Percentiles rank a stretch among this genome's conserved stretches.
These are phyloP conservation scores for Tenodera sinensis DNA, from an alignment of 2,888 invertebrate species.

Conservation along the genomic window DNA sequence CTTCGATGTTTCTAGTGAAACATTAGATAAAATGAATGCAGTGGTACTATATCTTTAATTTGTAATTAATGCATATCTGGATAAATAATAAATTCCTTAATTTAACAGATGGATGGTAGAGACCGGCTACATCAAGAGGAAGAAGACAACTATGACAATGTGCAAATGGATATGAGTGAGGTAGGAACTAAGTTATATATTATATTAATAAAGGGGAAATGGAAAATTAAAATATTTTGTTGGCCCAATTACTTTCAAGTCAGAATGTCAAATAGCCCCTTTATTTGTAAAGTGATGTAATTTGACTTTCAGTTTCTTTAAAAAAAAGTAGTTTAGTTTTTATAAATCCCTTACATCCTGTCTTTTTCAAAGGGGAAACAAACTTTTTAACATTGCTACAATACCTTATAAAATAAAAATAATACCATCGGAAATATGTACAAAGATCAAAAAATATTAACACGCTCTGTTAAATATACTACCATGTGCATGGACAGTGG, in stretches of 20 bases:
- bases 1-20: no score
- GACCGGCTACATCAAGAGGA: conserved; percentile 14
- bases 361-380: not conserved
- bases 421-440: conserved; percentile 21
- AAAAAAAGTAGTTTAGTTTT: not conserved
- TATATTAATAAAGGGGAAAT: not conserved
- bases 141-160: conserved; percentile 67
- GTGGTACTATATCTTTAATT: no score
- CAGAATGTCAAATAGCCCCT: not conserved
- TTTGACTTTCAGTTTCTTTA: not conserved
- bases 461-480: conserved; percentile 46
- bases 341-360: not conserved
- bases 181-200: conserved; percentile 39
- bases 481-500: conserved; percentile 33
- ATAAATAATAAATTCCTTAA: not conserved
- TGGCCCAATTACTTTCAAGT: not conserved
- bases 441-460: conserved; percentile 41
- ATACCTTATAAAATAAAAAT: conserved; percentile 12
- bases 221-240: not conserved
- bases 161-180: conserved; percentile 75
- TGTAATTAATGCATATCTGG: no score
- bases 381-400: not conserved
- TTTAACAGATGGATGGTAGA: not conserved
- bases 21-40: no score
- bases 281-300: not conserved